Evolutionary conservation across 1,140 invertebrate species (phyloP).

Genomic region (Aphidius ervi): DNA sequence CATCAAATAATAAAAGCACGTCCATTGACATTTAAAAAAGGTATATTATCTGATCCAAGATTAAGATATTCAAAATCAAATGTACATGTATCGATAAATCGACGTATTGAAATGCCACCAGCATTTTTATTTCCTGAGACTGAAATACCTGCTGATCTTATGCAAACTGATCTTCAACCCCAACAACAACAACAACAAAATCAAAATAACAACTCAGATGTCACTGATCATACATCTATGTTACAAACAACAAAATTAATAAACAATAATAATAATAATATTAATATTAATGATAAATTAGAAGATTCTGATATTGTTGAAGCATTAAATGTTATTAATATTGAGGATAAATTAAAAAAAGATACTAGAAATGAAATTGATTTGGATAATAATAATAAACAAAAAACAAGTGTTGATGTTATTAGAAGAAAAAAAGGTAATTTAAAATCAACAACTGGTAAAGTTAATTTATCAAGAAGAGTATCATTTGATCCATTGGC

Average conservation of each 20-base stretch:
- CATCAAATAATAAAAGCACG: constrained; percentile 72
- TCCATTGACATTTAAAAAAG: constrained; percentile 74
- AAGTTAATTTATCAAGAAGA: constrained; percentile 68
- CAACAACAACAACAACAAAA: constrained; percentile 33
- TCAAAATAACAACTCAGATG: constrained; percentile 31
- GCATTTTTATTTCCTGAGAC: constrained; percentile 75
- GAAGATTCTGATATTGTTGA: constrained; percentile 50
- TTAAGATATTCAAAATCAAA: constrained; percentile 59
- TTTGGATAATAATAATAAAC: constrained; percentile 47
- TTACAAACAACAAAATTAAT: constrained; percentile 29
- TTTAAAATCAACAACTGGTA: constrained; percentile 65
- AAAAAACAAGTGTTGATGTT: constrained; percentile 44
- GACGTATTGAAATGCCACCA: constrained; percentile 77
- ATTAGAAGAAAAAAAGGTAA: constrained; percentile 73
- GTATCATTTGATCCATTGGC: constrained; percentile 98
- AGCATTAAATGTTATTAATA: constrained; percentile 48
- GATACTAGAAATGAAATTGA: constrained; percentile 26
- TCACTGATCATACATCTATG: constrained; percentile 36
- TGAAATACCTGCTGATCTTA: constrained; percentile 60
- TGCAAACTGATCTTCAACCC: constrained; percentile 52
- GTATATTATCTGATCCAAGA: constrained; percentile 69
- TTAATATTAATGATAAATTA: constrained; percentile 38
- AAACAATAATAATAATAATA: constrained; percentile 23
- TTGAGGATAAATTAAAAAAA: constrained; percentile 48
- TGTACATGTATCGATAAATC: constrained; percentile 66